These are phyloP conservation scores for Spatula versicolor DNA, from an alignment of 2,797 vertebrate species.

Conservation along the genomic window DNA sequence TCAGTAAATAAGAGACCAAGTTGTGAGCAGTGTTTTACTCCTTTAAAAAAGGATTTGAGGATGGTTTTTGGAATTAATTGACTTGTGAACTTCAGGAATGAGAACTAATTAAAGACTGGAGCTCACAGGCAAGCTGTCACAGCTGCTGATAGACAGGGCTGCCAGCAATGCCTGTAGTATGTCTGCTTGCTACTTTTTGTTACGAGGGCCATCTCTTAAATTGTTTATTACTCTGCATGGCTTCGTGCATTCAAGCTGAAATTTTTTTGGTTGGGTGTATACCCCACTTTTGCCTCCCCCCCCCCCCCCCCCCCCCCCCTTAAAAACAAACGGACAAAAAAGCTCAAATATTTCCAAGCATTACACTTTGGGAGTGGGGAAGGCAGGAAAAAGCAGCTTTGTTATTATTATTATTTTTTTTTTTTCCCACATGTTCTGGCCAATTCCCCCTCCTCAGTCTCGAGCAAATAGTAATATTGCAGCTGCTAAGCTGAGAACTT, in stretches of 20 bases:
- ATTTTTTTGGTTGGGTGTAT: not conserved
- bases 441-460: not conserved
- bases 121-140: conserved; percentile 42
- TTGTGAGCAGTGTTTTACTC: not conserved
- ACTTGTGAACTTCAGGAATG: conserved; percentile 59
- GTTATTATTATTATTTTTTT: too few species aligned
- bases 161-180: conserved; percentile 24
- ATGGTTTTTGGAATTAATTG: conserved; percentile 44
- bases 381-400: not conserved
- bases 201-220: conserved; percentile 1
- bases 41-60: conserved; percentile 11
- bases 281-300: not conserved
- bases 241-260: not conserved
- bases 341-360: not conserved
- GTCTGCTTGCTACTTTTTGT: not conserved
- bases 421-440: not conserved
- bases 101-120: conserved; percentile 53
- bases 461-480: not conserved
- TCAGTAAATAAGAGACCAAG: not conserved
- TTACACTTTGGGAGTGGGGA: not conserved
- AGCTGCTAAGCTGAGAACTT: conserved; percentile 12
- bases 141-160: conserved; percentile 25
- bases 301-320: rapidly evolving
- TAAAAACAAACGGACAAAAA: not conserved
- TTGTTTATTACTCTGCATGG: conserved; percentile 14